These are phyloP conservation scores for Eremophila alpestris DNA, from an alignment of 2,797 vertebrate species.

Conservation along the genomic window DNA sequence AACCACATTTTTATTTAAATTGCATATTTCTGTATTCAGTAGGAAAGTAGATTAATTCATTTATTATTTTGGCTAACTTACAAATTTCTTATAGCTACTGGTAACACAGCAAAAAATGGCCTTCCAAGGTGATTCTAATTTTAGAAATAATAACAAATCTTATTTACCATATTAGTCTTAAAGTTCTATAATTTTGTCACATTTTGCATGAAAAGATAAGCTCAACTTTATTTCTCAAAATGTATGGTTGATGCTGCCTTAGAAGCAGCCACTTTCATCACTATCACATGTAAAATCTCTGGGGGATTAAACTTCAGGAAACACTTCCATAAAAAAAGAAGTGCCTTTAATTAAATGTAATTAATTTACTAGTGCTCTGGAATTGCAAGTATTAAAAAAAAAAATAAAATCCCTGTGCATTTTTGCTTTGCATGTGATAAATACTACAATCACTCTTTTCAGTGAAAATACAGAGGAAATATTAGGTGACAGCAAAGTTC, in stretches of 20 bases:
- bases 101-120: not conserved
- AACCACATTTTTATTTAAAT: not conserved
- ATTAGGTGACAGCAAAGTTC: constrained; percentile 24
- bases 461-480: constrained; percentile 19
- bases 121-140: not conserved
- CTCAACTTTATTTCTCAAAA: not conserved
- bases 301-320: constrained; percentile 56
- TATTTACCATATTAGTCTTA: not conserved
- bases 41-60: not conserved
- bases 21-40: not conserved
- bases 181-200: not conserved
- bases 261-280: not conserved
- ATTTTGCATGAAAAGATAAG: not conserved
- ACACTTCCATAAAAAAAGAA: constrained; percentile 43
- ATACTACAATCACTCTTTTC: not conserved
- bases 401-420: not conserved
- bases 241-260: not conserved
- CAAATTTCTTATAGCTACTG: not conserved
- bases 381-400: constrained; percentile 32
- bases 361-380: constrained; percentile 31
- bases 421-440: constrained; percentile 9
- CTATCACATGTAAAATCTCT: not conserved
- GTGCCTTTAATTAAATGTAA: constrained; percentile 63
- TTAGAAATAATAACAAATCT: not conserved
- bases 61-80: not conserved